phyloP scores from a whole-genome alignment of 2,113 vertebrate species.

The Phalacrocorax aristotelis region DNA sequence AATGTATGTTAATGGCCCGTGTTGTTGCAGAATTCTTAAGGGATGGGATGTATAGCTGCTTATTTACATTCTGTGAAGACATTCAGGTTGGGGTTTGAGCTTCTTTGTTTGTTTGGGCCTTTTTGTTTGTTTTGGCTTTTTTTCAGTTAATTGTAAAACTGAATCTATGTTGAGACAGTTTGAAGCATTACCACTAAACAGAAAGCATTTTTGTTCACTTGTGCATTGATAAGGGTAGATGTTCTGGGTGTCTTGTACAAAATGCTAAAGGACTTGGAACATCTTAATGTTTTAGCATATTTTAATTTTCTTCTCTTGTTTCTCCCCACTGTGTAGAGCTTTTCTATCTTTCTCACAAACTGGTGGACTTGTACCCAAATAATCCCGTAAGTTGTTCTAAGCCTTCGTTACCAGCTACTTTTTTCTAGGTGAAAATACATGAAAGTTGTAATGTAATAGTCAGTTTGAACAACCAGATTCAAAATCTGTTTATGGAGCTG shows the following conservation, averaged over 20 bases:
- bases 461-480: neutral
- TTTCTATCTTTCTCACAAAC: conserved; percentile 98
- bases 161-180: neutral
- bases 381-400: conserved; percentile 89
- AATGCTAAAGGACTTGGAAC: neutral
- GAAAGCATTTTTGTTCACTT: neutral
- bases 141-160: neutral
- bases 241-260: neutral
- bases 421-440: neutral
- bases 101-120: too few species aligned
- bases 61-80: neutral
- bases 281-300: neutral
- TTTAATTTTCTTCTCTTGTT: conserved; percentile 42
- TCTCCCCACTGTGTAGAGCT: conserved; percentile 79
- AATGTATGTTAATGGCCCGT: neutral
- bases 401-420: neutral
- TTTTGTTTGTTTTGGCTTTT: neutral
- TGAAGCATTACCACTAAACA: neutral
- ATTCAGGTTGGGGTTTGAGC: neutral
- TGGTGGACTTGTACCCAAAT: conserved; percentile 98
- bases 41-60: neutral
- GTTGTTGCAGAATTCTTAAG: neutral
- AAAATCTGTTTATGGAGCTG: neutral
- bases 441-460: neutral
- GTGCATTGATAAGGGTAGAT: neutral